phyloP scores from a whole-genome alignment of 1,140 invertebrate species.

The Tetraneura akinire region DNA sequence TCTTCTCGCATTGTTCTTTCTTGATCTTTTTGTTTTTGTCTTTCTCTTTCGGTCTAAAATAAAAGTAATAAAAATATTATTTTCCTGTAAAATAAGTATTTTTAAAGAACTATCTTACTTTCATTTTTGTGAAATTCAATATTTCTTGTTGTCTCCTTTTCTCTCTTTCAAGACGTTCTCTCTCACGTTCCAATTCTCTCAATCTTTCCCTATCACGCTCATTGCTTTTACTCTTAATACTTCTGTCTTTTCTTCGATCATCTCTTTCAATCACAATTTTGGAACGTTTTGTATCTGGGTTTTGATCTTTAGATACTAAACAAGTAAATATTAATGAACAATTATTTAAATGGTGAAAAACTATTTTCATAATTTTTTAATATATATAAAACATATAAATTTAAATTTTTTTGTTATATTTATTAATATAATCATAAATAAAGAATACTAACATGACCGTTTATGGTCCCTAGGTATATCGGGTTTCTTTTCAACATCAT shows the following conservation, averaged over 20 bases:
- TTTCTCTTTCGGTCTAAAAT: constrained; percentile 72
- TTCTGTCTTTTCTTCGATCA: constrained; percentile 29
- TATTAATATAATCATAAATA: too few relatives aligned
- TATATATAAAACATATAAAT: too few relatives aligned
- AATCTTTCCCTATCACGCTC: constrained; percentile 40
- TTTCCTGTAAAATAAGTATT: background rate
- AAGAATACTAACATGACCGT: constrained; percentile 13
- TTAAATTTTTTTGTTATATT: too few relatives aligned
- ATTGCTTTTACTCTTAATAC: constrained; percentile 52
- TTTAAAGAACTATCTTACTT: constrained; percentile 7
- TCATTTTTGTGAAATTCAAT: constrained; percentile 25
- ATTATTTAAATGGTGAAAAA: too few relatives aligned
- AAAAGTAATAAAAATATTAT: background rate
- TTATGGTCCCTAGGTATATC: constrained; percentile 23
- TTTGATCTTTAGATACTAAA: constrained; percentile 28
- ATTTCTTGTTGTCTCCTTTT: constrained; percentile 39
- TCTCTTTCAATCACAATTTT: constrained; percentile 34
- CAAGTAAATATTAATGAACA: background rate
- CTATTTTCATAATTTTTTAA: too few relatives aligned
- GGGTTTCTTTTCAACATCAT: constrained; percentile 40
- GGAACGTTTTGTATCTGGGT: constrained; percentile 39
- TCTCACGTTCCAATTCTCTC: constrained; percentile 25
- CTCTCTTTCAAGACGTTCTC: constrained; percentile 35
- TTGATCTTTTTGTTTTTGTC: constrained; percentile 74
- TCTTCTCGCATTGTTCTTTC: constrained; percentile 73